phyloP scores from a whole-genome alignment of 92 coral and sea anemone species.

The Parazoanthus swiftii region DNA sequence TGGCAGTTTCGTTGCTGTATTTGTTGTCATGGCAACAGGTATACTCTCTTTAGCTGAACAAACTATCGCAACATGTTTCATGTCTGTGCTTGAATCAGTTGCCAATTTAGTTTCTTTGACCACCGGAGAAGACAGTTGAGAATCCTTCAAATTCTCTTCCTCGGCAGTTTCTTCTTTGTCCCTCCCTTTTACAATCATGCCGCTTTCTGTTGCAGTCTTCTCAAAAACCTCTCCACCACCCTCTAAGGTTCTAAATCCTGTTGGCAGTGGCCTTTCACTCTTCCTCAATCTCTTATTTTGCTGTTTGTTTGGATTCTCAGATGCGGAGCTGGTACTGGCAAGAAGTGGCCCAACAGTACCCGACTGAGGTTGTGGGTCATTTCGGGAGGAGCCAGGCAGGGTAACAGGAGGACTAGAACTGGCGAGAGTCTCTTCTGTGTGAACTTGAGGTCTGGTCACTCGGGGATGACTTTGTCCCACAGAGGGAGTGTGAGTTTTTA shows the following conservation, averaged over 20 bases:
- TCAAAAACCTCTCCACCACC: not conserved
- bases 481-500: not conserved
- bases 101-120: not conserved
- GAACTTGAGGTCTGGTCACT: not conserved
- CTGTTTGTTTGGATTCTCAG: slow-evolving; percentile 55
- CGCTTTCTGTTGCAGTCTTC: not conserved
- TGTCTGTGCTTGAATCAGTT: not conserved
- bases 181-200: slow-evolving; percentile 7
- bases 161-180: not conserved
- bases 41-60: not conserved
- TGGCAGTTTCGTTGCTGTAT: not conserved
- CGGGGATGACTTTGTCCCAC: not conserved
- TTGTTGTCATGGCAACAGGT: not conserved
- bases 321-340: slow-evolving; percentile 53
- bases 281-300: slow-evolving; percentile 63
- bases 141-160: not conserved
- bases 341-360: slow-evolving; percentile 40
- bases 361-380: slow-evolving; percentile 32
- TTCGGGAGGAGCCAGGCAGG: not conserved
- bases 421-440: slow-evolving; percentile 12
- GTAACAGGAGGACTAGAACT: not conserved
- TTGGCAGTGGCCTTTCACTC: slow-evolving; percentile 62
- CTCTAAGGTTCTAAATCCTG: slow-evolving; percentile 37
- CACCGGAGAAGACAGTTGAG: not conserved
- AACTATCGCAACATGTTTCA: not conserved